Conservation (phyloP, 2,113 vertebrate genomes). For the Ceyx melanurus region DNA sequence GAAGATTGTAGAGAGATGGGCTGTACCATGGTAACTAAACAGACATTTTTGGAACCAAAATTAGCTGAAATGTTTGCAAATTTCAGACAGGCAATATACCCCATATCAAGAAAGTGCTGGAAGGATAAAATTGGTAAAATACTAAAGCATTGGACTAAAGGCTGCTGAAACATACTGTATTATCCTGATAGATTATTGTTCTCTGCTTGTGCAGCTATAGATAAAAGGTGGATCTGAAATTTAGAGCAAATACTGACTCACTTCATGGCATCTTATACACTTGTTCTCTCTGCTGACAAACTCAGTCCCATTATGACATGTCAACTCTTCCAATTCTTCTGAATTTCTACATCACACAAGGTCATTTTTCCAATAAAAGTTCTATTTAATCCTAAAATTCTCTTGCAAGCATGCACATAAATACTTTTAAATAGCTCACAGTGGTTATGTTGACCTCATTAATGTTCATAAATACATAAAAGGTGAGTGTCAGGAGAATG, state of each 20-base stretch:
- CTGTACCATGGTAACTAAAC: rapidly evolving
- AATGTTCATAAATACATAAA: too few relatives aligned
- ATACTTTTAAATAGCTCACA: not conserved
- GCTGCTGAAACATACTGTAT: not conserved
- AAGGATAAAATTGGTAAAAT: not conserved
- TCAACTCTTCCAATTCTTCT: not conserved
- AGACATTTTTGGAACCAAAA: not conserved
- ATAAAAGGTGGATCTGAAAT: not conserved
- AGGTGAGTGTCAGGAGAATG: too few relatives aligned
- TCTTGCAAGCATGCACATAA: not conserved
- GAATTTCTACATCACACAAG: not conserved
- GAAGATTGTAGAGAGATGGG: not conserved
- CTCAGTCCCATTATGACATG: rapidly evolving
- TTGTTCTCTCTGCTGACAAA: not conserved
- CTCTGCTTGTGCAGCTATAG: not conserved
- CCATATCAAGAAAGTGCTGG: not conserved
- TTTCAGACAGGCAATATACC: not conserved
- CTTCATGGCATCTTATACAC: not conserved
- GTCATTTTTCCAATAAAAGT: not conserved
- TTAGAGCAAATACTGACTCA: not conserved
- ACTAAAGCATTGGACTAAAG: not conserved
- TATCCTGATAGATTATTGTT: not conserved
- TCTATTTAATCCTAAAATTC: not conserved
- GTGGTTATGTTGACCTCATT: too few relatives aligned
- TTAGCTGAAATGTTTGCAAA: not conserved